Evolutionary conservation across 64 coral and sea anemone genomes (phyloP).

Genomic region (Hydrozoanthus tunicans): DNA sequence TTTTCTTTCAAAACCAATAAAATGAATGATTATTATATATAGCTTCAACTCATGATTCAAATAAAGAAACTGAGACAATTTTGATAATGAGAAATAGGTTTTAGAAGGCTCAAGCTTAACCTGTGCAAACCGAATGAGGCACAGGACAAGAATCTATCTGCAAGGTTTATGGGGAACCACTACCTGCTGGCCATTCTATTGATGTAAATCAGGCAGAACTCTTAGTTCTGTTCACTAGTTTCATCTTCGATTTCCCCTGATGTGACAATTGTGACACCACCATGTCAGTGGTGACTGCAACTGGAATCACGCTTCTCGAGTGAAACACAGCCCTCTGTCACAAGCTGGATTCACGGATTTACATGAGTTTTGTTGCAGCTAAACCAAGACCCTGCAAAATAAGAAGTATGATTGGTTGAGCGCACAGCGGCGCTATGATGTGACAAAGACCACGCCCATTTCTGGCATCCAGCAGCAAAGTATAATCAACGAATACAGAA

Average conservation of each 20-base stretch:
- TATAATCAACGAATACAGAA: neutral
- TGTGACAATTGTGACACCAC: constrained; percentile 1
- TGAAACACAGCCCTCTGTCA: neutral
- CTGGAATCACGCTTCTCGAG: constrained; percentile 9
- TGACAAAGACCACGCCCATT: constrained; percentile 22
- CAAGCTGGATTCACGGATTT: constrained; percentile 28
- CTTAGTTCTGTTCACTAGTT: constrained; percentile 1
- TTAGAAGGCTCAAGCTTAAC: no score
- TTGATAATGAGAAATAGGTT: no score
- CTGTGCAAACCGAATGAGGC: neutral
- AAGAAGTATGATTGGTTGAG: constrained; percentile 28
- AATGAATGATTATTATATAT: no score
- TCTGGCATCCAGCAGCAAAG: neutral
- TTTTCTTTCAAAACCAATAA: no score
- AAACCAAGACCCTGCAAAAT: constrained; percentile 25
- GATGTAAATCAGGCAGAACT: neutral
- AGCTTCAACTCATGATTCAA: no score
- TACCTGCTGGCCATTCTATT: neutral
- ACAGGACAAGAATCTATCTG: neutral
- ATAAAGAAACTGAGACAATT: no score
- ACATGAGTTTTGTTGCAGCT: constrained; percentile 25
- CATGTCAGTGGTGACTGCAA: constrained; percentile 2
- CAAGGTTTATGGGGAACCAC: neutral
- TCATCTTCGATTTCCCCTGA: neutral
- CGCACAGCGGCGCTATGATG: constrained; percentile 4